These are phyloP conservation scores for Himalopsyche tibetana DNA, from an alignment of 2,888 invertebrate genomes.

Conservation along the genomic window DNA sequence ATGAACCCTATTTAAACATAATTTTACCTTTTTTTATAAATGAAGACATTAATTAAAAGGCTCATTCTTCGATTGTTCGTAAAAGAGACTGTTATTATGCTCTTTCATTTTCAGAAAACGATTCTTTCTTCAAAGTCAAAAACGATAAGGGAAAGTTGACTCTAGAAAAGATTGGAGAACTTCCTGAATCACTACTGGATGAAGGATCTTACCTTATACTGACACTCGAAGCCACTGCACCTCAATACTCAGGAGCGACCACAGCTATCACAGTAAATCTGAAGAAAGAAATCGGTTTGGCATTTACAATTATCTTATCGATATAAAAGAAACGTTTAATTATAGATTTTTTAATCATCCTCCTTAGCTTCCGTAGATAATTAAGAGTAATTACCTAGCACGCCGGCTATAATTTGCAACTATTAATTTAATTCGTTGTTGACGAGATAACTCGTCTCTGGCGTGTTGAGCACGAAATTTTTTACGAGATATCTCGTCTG, in stretches of 20 bases:
- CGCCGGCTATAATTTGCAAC: no score
- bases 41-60: not conserved
- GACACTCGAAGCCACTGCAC: slow-evolving; percentile 5
- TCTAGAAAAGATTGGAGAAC: not conserved
- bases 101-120: slow-evolving; percentile 55
- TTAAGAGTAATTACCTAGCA: no score
- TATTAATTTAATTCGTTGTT: no score
- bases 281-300: not conserved
- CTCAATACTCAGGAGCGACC: not conserved
- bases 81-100: not conserved
- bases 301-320: no score
- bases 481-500: no score
- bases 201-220: slow-evolving; percentile 36
- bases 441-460: no score
- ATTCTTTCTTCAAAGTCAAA: slow-evolving; percentile 49
- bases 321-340: no score
- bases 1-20: no score
- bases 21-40: no score
- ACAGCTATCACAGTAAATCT: not conserved
- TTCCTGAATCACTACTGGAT: slow-evolving; percentile 52
- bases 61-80: not conserved
- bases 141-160: slow-evolving; percentile 33
- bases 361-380: no score
- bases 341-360: no score
- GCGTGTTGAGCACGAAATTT: no score